Percentiles rank a stretch among this genome's conserved stretches.
Evolutionary conservation across 2,797 vertebrate species (phyloP).

Genomic region (Sarcoramphus papa): DNA sequence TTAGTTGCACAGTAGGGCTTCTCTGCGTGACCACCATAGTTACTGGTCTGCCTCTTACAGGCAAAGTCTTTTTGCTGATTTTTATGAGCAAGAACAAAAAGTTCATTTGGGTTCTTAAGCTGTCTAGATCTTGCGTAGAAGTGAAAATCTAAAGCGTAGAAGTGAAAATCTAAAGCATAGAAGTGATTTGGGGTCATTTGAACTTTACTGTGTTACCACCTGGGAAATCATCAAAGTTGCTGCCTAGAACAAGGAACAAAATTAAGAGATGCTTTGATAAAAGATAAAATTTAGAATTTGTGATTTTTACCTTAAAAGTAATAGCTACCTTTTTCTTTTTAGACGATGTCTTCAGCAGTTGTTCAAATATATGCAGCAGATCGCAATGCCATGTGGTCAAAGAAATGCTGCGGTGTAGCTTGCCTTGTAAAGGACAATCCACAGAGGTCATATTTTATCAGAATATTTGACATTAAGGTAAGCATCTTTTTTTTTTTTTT

Average conservation of each 20-base stretch:
- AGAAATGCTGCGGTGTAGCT: conserved; percentile 94
- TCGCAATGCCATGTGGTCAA: conserved; percentile 86
- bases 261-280: not conserved
- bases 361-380: conserved; percentile 91
- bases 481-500: conserved; percentile 41
- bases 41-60: not conserved
- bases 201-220: not conserved
- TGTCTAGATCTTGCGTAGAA: not conserved
- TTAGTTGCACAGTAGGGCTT: not conserved
- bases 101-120: not conserved
- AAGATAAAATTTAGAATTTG: not conserved
- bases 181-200: not conserved
- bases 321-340: not conserved
- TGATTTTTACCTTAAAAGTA: not conserved
- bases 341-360: conserved; percentile 93
- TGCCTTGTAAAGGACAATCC: conserved; percentile 99
- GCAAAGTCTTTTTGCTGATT: not conserved
- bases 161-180: not conserved
- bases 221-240: not conserved
- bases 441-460: conserved; percentile 96
- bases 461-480: conserved; percentile 97
- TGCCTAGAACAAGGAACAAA: not conserved
- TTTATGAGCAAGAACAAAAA: not conserved
- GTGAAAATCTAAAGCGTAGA: not conserved
- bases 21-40: not conserved